phyloP scores from a whole-genome alignment of 1,140 invertebrate genomes.

The Protaetia brevitarsis region DNA sequence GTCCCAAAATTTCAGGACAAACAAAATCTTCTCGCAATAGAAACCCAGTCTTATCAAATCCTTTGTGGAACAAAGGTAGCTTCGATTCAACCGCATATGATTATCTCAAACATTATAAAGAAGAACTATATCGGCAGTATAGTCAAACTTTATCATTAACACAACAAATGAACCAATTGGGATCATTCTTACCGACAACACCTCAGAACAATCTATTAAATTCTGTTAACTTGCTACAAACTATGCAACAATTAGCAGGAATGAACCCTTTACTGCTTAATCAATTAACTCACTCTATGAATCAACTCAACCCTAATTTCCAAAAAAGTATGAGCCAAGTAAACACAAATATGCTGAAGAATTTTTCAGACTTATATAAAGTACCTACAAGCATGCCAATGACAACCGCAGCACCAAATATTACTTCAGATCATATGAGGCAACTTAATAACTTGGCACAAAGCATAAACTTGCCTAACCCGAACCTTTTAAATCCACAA shows the following conservation, averaged over 20 bases:
- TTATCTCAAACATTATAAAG: constrained; percentile 41
- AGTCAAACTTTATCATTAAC: constrained; percentile 38
- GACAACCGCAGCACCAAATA: background rate
- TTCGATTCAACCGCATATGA: constrained; percentile 12
- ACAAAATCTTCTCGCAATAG: constrained; percentile 32
- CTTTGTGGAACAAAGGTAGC: background rate
- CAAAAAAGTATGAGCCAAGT: constrained; percentile 24
- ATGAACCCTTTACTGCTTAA: constrained; percentile 25
- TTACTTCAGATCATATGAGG: background rate
- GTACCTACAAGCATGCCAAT: constrained; percentile 10
- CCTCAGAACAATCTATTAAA: constrained; percentile 23
- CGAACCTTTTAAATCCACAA: background rate
- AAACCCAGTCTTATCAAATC: constrained; percentile 24
- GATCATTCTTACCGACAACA: background rate
- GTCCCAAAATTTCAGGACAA: constrained; percentile 40
- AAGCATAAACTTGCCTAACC: background rate
- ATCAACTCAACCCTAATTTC: constrained; percentile 27
- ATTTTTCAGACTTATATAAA: constrained; percentile 16
- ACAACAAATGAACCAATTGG: constrained; percentile 34
- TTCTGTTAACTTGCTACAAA: constrained; percentile 25
- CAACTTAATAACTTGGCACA: constrained; percentile 1
- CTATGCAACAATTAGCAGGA: constrained; percentile 27
- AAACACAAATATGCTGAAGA: constrained; percentile 29
- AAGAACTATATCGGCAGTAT: constrained; percentile 45
- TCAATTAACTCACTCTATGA: constrained; percentile 26